phyloP scores from a whole-genome alignment of 2,797 vertebrate species.

The Melanotaenia trifasciata region DNA sequence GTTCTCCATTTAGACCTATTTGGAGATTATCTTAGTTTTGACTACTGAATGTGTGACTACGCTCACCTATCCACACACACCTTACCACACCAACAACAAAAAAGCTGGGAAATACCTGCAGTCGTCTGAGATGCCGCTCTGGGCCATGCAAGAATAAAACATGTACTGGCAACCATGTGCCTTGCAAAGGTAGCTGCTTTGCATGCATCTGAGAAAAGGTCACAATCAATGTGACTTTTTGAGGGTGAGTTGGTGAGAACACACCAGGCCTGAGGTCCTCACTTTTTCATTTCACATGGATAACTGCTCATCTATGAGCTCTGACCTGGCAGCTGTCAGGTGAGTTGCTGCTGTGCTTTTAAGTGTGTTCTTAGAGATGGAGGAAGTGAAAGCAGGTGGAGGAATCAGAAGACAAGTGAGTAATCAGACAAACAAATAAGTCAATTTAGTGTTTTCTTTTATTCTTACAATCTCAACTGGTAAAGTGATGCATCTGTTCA shows the following conservation, averaged over 20 bases:
- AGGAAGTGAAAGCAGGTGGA: background rate
- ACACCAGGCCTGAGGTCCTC: conserved; percentile 46
- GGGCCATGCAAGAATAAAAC: background rate
- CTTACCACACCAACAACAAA: background rate
- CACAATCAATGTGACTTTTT: conserved; percentile 26
- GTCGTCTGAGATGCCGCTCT: conserved; percentile 13
- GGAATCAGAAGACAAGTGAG: background rate
- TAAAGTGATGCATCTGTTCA: background rate
- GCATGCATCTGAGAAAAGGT: conserved; percentile 50
- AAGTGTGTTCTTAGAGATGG: background rate
- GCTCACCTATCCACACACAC: background rate
- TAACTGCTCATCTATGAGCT: conserved; percentile 31
- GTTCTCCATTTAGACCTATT: conserved; percentile 33
- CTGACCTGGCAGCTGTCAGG: conserved; percentile 20
- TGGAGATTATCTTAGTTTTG: conserved; percentile 8
- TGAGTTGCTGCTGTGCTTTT: background rate
- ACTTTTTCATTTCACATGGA: conserved; percentile 40
- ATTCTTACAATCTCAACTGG: background rate
- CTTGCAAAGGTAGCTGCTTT: conserved; percentile 18
- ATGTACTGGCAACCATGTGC: background rate
- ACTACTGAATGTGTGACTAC: conserved; percentile 12
- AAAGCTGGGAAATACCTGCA: background rate
- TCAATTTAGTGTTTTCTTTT: background rate
- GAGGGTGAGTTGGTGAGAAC: conserved; percentile 28
- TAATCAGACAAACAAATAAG: too few relatives aligned